Conservation (phyloP, 2,888 invertebrate species). For the Galerucella pusilla region DNA sequence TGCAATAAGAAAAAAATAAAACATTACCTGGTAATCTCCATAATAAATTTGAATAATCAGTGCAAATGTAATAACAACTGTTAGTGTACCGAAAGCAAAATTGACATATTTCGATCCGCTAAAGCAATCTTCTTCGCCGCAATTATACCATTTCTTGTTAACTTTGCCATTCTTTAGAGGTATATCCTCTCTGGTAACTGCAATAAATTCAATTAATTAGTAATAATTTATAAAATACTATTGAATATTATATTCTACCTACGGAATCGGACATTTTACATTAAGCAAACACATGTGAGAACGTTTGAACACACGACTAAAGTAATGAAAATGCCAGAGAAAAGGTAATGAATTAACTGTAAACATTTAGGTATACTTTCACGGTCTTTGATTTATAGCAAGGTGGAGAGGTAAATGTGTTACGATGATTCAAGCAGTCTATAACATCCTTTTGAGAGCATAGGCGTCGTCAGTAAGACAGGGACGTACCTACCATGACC, state of each 20-base stretch:
- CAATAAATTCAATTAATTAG: not conserved
- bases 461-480: constrained; percentile 2
- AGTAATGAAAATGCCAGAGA: not conserved
- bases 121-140: constrained; percentile 58
- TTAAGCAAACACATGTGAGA: not conserved
- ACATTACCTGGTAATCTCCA: constrained; percentile 75
- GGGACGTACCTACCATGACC: not conserved
- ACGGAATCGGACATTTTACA: constrained; percentile 24
- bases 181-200: constrained; percentile 68
- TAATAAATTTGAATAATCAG: constrained; percentile 79
- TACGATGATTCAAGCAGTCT: constrained; percentile 21
- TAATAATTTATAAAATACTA: constrained; percentile 1
- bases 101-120: constrained; percentile 76
- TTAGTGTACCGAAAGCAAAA: constrained; percentile 73
- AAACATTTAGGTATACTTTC: constrained; percentile 22
- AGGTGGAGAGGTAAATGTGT: constrained; percentile 5
- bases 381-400: constrained; percentile 15
- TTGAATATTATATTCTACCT: constrained; percentile 14
- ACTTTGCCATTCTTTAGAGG: constrained; percentile 66
- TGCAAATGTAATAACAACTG: constrained; percentile 76
- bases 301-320: not conserved
- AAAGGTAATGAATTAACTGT: constrained; percentile 17
- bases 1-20: constrained; percentile 12
- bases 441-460: constrained; percentile 24
- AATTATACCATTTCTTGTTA: constrained; percentile 55